Evolutionary conservation across 1,140 invertebrate species (phyloP), one percentile per base, ranked within the genome.

Genomic region (Linepithema humile): DNA sequence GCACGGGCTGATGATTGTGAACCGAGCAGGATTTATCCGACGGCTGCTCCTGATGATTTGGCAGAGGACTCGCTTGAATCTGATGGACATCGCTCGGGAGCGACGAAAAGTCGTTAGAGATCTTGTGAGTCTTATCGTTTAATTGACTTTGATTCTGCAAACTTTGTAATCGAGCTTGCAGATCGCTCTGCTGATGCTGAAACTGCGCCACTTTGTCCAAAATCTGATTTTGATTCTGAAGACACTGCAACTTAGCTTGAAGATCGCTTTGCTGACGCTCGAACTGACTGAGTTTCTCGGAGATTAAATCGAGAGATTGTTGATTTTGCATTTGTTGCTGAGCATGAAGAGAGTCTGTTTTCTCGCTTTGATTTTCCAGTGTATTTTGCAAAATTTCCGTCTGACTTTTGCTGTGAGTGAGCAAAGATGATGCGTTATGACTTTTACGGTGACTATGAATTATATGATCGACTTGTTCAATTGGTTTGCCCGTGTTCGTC

Each of bases 141-240:
- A 85, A 32, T 26, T 93, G 91, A 35, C 85, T 84, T 35, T 93
- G 90, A 0, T 90, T 86, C 17, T 94, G 93, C 1, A 94, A 70
- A 82, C 85, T 91, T 43, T 93, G 93, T 26, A 94, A 85, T 55
- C 93, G 89, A 0, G 86, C 89, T 57, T 94, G 93, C 0, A 94
- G 73, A 77, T 94, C 94, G 50, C 40, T 91, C 43, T 94, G 92
- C 12, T 92, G 91, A 17, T 92, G 92, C 23, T 94, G 94, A 73
- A 92, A 94, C 23, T 93, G 92, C 0, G 94, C 91, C 0, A 94
- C 94, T 59, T 94, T 94, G 53, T 94, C 94, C 0, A 94, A 75
- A 55, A 94, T 93, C 40, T 94, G 93, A 86, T 94, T 94, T 29
- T 94, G 94, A 87, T 91, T 94, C 43, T 94, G 94, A 7, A 94